Evolutionary conservation across 2,797 vertebrate species (phyloP).

Genomic region (Macroramphosus scolopax): DNA sequence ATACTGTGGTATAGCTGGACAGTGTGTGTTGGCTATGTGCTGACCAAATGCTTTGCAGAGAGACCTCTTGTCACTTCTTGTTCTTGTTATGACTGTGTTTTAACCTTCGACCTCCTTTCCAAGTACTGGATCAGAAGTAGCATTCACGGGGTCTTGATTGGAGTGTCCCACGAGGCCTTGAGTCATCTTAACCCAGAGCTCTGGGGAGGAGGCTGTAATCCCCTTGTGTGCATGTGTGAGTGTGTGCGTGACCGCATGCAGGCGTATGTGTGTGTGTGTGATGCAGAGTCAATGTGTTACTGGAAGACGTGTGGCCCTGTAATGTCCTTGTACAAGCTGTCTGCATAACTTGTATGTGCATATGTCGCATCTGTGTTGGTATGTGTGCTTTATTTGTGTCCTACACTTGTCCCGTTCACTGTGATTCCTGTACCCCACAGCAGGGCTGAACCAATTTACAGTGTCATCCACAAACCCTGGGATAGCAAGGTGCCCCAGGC

Average conservation of each 20-base stretch:
- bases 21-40: constrained; percentile 50
- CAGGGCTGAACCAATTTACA: constrained; percentile 84
- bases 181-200: constrained; percentile 66
- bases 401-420: constrained; percentile 79
- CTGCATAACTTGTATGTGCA: constrained; percentile 69
- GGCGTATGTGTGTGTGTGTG: constrained; percentile 35
- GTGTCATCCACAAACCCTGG: constrained; percentile 85
- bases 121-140: constrained; percentile 62
- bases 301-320: constrained; percentile 41
- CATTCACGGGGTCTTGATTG: constrained; percentile 60
- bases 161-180: constrained; percentile 59
- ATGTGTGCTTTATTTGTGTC: constrained; percentile 70
- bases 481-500: constrained; percentile 79
- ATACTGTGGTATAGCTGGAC: constrained; percentile 28
- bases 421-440: constrained; percentile 84
- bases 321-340: constrained; percentile 69
- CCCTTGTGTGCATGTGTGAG: constrained; percentile 18
- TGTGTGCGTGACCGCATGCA: constrained; percentile 26
- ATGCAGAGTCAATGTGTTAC: constrained; percentile 31
- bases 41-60: constrained; percentile 41
- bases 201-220: constrained; percentile 46
- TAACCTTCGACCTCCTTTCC: constrained; percentile 65
- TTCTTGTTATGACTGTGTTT: constrained; percentile 58
- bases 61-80: constrained; percentile 53
- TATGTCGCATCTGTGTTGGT: constrained; percentile 71